phyloP scores from a whole-genome alignment of 2,113 vertebrate species.

The Passer montanus region DNA sequence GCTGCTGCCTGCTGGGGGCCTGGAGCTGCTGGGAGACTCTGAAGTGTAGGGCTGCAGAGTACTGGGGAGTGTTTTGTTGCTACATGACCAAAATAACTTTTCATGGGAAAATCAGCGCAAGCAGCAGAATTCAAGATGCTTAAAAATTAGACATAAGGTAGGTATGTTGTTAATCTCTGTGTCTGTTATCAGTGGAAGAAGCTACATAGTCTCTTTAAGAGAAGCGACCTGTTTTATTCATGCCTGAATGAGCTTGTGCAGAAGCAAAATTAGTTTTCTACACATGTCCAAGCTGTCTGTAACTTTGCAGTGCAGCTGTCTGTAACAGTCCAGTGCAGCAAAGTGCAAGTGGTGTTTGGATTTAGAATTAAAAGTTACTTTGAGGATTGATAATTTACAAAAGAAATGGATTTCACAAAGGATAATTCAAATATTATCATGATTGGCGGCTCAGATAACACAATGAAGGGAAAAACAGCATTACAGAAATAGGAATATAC shows the following conservation, averaged over 20 bases:
- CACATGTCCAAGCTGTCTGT: neutral
- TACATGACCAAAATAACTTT: neutral
- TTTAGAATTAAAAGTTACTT: neutral
- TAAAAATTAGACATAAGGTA: neutral
- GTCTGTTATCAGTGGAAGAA: neutral
- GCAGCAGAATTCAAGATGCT: neutral
- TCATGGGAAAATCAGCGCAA: neutral
- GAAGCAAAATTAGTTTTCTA: neutral
- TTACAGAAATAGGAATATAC: neutral
- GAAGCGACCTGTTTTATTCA: neutral
- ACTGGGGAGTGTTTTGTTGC: neutral
- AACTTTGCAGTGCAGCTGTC: neutral
- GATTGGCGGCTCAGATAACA: neutral
- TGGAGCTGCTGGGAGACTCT: neutral
- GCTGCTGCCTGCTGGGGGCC: neutral
- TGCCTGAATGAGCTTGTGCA: neutral
- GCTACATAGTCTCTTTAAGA: fast-evolving
- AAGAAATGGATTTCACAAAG: neutral
- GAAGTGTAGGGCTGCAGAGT: neutral
- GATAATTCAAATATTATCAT: neutral
- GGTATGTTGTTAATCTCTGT: fast-evolving
- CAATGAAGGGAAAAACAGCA: neutral
- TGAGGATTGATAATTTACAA: neutral
- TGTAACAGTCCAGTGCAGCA: neutral
- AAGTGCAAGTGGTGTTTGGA: neutral